These are phyloP conservation scores for Himalopsyche tibetana DNA, from an alignment of 2,888 invertebrate genomes.

Conservation along the genomic window DNA sequence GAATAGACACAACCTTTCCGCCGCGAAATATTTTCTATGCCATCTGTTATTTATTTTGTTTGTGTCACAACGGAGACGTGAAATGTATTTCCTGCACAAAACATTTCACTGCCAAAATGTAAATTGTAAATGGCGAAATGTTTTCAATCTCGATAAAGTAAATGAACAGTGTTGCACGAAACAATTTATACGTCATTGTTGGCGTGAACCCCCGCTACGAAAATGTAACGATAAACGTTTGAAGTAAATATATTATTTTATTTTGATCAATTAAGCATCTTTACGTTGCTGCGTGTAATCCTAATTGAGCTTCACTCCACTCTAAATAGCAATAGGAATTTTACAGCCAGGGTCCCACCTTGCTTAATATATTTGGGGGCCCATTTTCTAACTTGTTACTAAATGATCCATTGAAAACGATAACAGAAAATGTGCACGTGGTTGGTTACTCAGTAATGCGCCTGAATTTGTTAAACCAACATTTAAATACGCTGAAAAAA, in stretches of 20 bases:
- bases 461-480: no score
- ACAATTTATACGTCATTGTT: slow-evolving; percentile 34
- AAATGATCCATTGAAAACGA: no score
- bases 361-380: neutral
- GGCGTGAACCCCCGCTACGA: slow-evolving; percentile 1
- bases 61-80: slow-evolving; percentile 8
- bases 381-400: no score
- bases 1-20: neutral
- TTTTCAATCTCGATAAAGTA: slow-evolving; percentile 35
- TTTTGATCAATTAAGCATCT: slow-evolving; percentile 36
- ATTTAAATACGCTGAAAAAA: no score
- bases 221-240: slow-evolving; percentile 36
- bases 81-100: slow-evolving; percentile 29
- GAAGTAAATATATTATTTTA: neutral
- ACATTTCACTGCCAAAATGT: slow-evolving; percentile 41
- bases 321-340: neutral
- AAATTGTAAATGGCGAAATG: slow-evolving; percentile 42
- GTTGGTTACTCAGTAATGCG: no score
- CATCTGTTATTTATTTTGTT: slow-evolving; percentile 41
- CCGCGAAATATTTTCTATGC: neutral
- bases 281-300: slow-evolving; percentile 23
- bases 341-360: neutral
- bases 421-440: no score
- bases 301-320: slow-evolving; percentile 22
- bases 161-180: slow-evolving; percentile 33